These are phyloP conservation scores for Cebidichthys violaceus DNA, from an alignment of 2,113 vertebrate species.

Conservation along the genomic window DNA sequence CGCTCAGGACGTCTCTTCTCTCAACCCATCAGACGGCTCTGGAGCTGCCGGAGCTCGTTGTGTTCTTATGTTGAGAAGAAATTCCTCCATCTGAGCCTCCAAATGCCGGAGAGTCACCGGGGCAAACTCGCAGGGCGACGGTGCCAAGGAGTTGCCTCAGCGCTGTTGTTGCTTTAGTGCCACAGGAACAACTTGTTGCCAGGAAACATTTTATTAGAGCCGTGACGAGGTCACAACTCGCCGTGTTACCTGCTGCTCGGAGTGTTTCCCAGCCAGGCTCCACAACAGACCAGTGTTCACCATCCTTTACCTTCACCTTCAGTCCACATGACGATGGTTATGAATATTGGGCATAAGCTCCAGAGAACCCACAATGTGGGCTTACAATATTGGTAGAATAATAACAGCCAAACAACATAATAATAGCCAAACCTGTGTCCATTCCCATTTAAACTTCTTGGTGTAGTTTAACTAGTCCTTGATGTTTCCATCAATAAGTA, in stretches of 20 bases:
- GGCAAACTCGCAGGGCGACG: conserved; percentile 25
- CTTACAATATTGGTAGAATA: background rate
- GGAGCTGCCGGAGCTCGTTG: conserved; percentile 25
- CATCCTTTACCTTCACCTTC: conserved; percentile 13
- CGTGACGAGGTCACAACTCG: conserved; percentile 8
- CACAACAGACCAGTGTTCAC: conserved; percentile 40
- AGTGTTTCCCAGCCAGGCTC: background rate
- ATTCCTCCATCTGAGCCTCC: conserved; percentile 51
- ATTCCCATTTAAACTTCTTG: background rate
- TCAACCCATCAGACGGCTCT: conserved; percentile 45
- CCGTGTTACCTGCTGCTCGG: conserved; percentile 34
- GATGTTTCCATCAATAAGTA: background rate
- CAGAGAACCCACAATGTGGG: background rate
- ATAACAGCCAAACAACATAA: background rate
- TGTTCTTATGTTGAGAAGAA: conserved; percentile 19
- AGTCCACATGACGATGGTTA: background rate
- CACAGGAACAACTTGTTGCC: conserved; percentile 25
- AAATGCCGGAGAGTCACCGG: conserved; percentile 31
- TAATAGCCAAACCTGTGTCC: background rate
- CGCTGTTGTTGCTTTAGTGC: conserved; percentile 19
- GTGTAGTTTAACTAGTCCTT: background rate
- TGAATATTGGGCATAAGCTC: background rate
- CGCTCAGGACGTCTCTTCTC: conserved; percentile 41
- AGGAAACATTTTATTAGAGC: conserved; percentile 54
- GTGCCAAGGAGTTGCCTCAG: conserved; percentile 61